Evolutionary conservation across 1,140 invertebrate species (phyloP), one percentile per base, ranked within the genome.

Genomic region (Pseudoatta argentina): DNA sequence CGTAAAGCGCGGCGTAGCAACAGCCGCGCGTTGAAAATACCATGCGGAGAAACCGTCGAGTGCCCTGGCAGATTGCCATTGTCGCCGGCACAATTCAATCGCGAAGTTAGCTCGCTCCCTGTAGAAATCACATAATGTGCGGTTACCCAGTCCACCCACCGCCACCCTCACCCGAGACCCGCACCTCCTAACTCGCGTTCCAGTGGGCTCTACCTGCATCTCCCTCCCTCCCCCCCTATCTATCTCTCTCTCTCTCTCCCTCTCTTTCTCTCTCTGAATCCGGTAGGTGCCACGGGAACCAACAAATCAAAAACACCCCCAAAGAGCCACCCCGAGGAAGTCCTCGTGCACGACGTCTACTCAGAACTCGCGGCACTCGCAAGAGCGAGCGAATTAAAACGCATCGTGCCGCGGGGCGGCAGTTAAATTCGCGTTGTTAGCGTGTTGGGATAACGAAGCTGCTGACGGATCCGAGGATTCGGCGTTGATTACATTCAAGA

Each of bases 41-140:
- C 72, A 86, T 61, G 87, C 82, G 86, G 79, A 87, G 91, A 91
- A 91, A 88, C 82, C 87, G 86, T 82, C 82, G 85, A 87, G 86
- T 87, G 81, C 71, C 69, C 87, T 94, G 94, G 93, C 94, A 93
- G 92, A 94, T 94, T 94, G 94, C 94, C 93, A 95, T 95, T 94
- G 93, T 94, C 93, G 93, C 93, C 92, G 85, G 92, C 92, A 94
- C 94, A 94, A 94, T 95, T 94, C 94, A 95, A 95, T 95, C 92
- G 94, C 92, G 86, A 95, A 94, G 94, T 94, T 94, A 94, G 92
- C 93, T 93, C 88, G 90, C 93, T 94, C 94, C 93, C 94, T 93
- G 93, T 93, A 95, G 94, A 95, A 95, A 95, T 95, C 94, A 95
- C 94, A 94, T 95, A 95, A 95, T 94, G 93, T 95, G 93, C 93